Conservation (phyloP, 2,113 vertebrate species). For the Saccopteryx bilineata region DNA sequence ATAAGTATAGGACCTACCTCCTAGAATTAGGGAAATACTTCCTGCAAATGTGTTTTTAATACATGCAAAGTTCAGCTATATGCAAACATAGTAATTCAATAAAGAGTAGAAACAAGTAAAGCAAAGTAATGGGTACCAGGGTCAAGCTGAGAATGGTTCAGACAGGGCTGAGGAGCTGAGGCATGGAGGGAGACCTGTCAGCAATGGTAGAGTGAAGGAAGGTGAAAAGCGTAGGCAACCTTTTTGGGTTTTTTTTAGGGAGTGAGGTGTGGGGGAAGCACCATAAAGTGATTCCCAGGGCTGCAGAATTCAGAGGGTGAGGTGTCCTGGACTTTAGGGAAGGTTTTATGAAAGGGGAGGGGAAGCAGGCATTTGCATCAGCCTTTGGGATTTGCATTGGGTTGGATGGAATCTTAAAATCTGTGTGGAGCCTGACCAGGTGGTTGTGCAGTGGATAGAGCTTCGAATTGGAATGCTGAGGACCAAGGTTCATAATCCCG, state of each 20-base stretch:
- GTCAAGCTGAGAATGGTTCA: not conserved
- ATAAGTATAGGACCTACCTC: not conserved
- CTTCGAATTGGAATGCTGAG: too few species aligned
- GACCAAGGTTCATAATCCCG: too few species aligned
- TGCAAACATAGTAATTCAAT: not conserved
- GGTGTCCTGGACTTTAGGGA: not conserved
- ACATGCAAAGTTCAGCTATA: not conserved
- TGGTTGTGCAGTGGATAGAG: too few species aligned
- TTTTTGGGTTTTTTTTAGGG: not conserved
- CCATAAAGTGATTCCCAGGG: not conserved
- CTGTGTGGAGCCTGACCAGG: too few species aligned
- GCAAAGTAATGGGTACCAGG: not conserved
- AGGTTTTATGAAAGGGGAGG: not conserved
- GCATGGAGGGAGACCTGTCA: not conserved
- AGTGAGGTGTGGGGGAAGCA: too few species aligned
- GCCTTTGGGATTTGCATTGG: not conserved
- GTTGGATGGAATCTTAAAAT: not conserved
- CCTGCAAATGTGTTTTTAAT: not conserved
- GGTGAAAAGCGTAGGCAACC: not conserved
- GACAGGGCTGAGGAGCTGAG: not conserved
- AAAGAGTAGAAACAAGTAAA: not conserved
- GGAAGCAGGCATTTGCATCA: not conserved
- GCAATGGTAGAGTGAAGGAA: not conserved
- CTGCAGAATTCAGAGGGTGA: not conserved
- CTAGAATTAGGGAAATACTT: not conserved